These are phyloP conservation scores for Coccyzus lansbergi DNA, from an alignment of 2,797 vertebrate genomes.

Conservation along the genomic window DNA sequence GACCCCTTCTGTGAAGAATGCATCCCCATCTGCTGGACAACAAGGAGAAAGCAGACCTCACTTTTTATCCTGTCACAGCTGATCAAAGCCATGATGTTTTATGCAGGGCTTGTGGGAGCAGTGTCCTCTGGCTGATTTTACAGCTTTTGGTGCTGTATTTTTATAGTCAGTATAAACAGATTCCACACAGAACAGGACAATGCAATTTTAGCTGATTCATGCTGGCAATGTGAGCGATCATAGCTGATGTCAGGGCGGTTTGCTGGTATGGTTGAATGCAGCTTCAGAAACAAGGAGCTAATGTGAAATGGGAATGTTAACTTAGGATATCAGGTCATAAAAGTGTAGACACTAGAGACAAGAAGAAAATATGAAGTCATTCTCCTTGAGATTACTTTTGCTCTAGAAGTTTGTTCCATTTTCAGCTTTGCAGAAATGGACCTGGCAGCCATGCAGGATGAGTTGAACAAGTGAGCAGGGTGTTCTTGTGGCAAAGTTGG, in stretches of 20 bases:
- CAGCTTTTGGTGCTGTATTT: background rate
- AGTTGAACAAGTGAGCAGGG: fast-evolving
- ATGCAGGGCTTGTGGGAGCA: background rate
- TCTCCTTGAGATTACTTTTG: background rate
- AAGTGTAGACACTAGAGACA: background rate
- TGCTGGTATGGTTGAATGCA: background rate
- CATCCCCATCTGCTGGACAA: background rate
- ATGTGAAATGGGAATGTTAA: background rate
- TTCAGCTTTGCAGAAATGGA: background rate
- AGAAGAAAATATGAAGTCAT: background rate
- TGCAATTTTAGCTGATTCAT: background rate
- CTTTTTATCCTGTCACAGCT: background rate
- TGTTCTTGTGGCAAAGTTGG: background rate
- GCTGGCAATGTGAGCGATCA: background rate
- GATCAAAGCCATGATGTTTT: background rate
- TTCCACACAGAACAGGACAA: fast-evolving
- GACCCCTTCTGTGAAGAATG: background rate
- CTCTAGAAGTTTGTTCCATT: background rate
- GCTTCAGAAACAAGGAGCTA: background rate
- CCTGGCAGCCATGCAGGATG: background rate
- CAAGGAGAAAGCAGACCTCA: background rate
- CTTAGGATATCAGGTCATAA: background rate
- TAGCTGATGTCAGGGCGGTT: background rate
- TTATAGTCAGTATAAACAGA: background rate
- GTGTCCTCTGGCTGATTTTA: background rate